Conservation (phyloP, 2,113 vertebrate genomes). For the Cygnus atratus region DNA sequence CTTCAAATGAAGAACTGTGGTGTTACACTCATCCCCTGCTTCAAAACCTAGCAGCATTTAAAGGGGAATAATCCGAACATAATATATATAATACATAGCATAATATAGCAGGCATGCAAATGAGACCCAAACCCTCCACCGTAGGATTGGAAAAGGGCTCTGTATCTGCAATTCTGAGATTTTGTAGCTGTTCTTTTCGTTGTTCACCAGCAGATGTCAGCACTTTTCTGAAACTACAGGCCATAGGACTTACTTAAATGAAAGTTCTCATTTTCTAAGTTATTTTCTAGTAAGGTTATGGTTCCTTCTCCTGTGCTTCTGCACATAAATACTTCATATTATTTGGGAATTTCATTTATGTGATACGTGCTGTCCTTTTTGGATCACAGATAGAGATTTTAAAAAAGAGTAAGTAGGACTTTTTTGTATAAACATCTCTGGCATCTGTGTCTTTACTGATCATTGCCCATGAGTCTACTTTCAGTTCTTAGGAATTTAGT, state of each 20-base stretch:
- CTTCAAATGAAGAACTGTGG: background rate
- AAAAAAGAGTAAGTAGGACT: background rate
- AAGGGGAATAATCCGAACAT: background rate
- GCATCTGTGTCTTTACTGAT: background rate
- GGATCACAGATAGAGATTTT: background rate
- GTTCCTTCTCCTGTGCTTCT: background rate
- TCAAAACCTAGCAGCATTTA: background rate
- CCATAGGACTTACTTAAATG: fast-evolving
- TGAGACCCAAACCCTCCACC: background rate
- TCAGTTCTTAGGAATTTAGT: background rate
- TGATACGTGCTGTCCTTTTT: background rate
- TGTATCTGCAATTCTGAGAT: background rate
- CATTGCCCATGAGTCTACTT: background rate
- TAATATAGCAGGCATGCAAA: background rate
- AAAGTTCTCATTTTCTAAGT: background rate
- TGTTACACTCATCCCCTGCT: background rate
- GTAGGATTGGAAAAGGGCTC: background rate
- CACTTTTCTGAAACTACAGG: background rate
- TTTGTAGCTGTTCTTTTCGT: background rate
- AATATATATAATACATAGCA: no score
- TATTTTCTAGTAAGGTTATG: background rate
- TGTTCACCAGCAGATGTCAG: background rate
- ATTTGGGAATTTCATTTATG: background rate
- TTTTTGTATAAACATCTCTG: background rate
- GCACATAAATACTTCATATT: background rate